phyloP scores from a whole-genome alignment of 2,113 vertebrate species.

The Danionella cerebrum region DNA sequence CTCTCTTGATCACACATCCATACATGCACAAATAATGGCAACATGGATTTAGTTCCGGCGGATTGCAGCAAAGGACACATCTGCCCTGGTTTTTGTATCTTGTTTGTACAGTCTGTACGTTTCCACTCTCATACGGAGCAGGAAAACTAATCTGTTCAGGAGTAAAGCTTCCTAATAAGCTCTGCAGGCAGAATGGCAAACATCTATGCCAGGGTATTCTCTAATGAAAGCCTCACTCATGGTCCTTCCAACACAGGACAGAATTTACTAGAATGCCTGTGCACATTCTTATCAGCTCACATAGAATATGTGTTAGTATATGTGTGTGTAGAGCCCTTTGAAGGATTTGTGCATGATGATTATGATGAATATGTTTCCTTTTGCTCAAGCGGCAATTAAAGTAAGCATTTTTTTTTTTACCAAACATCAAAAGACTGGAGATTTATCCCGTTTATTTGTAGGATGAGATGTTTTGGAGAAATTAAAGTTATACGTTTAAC shows the following conservation, averaged over 20 bases:
- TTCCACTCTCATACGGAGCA: neutral
- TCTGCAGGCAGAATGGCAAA: constrained; percentile 7
- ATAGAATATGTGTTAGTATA: neutral
- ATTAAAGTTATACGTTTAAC: no score
- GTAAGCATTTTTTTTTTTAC: no score
- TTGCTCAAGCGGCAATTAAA: no score
- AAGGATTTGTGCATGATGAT: no score
- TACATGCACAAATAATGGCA: neutral
- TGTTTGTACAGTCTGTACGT: constrained; percentile 5
- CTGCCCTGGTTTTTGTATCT: neutral
- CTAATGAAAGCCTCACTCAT: constrained; percentile 15
- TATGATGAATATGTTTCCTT: no score
- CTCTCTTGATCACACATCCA: neutral
- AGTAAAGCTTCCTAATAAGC: neutral
- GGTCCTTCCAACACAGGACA: neutral
- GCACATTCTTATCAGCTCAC: neutral
- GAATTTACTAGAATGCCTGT: constrained; percentile 6
- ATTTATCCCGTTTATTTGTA: no score
- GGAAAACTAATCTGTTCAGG: constrained; percentile 12
- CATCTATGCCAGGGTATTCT: neutral
- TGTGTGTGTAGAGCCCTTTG: neutral
- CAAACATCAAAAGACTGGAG: no score
- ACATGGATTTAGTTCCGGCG: neutral
- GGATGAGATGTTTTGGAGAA: no score
- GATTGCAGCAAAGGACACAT: constrained; percentile 6